Percentiles rank a stretch among this genome's conserved stretches.
Conservation (phyloP, 1,140 invertebrate genomes). For the Drosophila ananassae region DNA sequence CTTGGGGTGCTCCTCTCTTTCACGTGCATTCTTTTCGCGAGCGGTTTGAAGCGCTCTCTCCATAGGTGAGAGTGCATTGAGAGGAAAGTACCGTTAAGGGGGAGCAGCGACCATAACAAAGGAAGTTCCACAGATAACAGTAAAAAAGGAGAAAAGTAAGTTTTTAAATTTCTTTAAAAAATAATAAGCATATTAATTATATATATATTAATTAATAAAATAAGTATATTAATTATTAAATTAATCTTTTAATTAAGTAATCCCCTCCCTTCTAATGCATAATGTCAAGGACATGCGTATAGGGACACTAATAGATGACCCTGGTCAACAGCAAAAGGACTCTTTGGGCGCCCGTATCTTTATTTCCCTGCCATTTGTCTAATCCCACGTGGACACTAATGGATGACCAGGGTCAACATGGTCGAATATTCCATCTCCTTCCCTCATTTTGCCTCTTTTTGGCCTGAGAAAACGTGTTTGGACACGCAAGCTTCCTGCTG, state of each 20-base stretch:
- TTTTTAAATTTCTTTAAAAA: too few relatives aligned
- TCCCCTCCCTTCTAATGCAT: not conserved
- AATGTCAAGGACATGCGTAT: not conserved
- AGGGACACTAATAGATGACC: slow-evolving; percentile 55
- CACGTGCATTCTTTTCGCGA: too few relatives aligned
- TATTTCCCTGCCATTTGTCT: slow-evolving; percentile 18
- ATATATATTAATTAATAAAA: too few relatives aligned
- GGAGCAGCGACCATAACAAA: too few relatives aligned
- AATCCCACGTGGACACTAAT: slow-evolving; percentile 41
- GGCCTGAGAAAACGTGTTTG: slow-evolving; percentile 10
- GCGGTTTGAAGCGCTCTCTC: too few relatives aligned
- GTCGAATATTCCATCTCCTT: not conserved
- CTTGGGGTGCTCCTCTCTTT: too few relatives aligned
- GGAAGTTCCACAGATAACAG: too few relatives aligned
- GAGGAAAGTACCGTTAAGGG: too few relatives aligned
- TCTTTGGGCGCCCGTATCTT: slow-evolving; percentile 17
- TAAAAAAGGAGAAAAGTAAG: too few relatives aligned
- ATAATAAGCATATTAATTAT: too few relatives aligned
- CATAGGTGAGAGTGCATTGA: too few relatives aligned
- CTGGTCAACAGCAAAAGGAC: slow-evolving; percentile 24
- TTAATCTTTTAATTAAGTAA: not conserved
- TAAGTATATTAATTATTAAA: too few relatives aligned
- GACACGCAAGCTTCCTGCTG: slow-evolving; percentile 59
- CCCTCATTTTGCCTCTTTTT: not conserved
- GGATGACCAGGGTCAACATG: slow-evolving; percentile 58